Evolutionary conservation across 2,888 invertebrate species (phyloP).

Genomic region (Schizaphis graminum): DNA sequence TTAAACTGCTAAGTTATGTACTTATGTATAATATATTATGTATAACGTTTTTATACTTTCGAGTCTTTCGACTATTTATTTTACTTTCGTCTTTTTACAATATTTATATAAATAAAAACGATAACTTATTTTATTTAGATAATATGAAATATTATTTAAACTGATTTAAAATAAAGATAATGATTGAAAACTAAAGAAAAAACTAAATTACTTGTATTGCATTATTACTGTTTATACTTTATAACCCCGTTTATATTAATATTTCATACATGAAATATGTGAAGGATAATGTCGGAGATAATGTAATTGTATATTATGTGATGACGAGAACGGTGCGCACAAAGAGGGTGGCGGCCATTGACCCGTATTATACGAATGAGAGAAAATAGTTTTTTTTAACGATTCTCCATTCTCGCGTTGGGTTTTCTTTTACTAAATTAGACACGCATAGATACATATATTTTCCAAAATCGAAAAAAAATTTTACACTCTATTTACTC

Average conservation of each 20-base stretch:
- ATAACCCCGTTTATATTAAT: not conserved
- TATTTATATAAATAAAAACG: slow-evolving; percentile 9
- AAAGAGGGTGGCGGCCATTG: slow-evolving; percentile 63
- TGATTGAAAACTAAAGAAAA: not conserved
- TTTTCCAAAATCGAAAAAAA: not conserved
- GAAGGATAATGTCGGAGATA: not conserved
- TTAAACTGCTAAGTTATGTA: not conserved
- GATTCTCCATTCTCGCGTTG: not conserved
- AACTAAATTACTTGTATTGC: not conserved
- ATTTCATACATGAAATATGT: not conserved
- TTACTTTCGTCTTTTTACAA: not conserved
- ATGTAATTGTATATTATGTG: not conserved
- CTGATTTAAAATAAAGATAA: slow-evolving; percentile 18
- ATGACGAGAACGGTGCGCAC: slow-evolving; percentile 35
- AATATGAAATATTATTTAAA: not conserved
- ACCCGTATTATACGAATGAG: slow-evolving; percentile 51
- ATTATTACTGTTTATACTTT: not conserved
- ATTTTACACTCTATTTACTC: not conserved
- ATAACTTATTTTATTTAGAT: not conserved
- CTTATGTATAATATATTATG: not conserved
- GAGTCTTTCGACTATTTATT: not conserved
- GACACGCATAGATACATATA: not conserved
- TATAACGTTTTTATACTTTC: not conserved
- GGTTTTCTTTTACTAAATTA: slow-evolving; percentile 41
- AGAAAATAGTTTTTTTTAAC: slow-evolving; percentile 52